These are phyloP conservation scores for Odocoileus hemionus DNA, from an alignment of 2,113 vertebrate genomes.

Conservation along the genomic window DNA sequence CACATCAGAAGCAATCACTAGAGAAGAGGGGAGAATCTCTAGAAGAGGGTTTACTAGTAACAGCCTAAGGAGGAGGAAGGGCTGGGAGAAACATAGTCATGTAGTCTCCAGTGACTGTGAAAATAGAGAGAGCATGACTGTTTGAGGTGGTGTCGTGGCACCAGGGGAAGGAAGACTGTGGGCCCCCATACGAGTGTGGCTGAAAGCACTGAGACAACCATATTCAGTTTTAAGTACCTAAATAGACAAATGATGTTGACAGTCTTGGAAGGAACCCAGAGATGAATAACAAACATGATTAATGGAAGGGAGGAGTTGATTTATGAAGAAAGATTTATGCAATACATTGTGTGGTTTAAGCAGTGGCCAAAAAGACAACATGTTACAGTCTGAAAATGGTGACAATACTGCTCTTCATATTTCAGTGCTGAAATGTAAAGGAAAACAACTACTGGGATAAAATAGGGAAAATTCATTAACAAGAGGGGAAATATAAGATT, in stretches of 20 bases:
- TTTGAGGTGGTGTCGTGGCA: neutral
- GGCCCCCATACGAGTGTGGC: neutral
- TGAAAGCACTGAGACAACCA: neutral
- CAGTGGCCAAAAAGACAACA: neutral
- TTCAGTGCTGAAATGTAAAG: neutral
- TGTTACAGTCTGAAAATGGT: neutral
- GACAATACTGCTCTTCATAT: neutral
- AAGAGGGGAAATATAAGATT: neutral
- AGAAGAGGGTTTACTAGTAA: neutral
- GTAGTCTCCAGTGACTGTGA: neutral
- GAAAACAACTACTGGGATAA: neutral
- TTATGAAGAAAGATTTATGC: constrained; percentile 47
- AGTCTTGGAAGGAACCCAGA: constrained; percentile 36
- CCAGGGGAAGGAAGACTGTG: neutral
- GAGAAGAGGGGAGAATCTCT: neutral
- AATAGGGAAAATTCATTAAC: neutral
- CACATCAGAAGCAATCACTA: neutral
- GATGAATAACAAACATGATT: constrained; percentile 30
- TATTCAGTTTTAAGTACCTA: neutral
- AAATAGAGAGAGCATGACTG: neutral
- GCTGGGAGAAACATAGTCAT: neutral
- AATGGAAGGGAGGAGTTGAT: constrained; percentile 29
- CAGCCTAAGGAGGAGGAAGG: neutral
- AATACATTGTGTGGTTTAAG: neutral
- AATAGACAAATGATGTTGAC: neutral